Percentiles rank a stretch among this genome's conserved stretches.
These are phyloP conservation scores for Trididemnum clinides DNA, from an alignment of 23 tunicate genomes.

Conservation along the genomic window DNA sequence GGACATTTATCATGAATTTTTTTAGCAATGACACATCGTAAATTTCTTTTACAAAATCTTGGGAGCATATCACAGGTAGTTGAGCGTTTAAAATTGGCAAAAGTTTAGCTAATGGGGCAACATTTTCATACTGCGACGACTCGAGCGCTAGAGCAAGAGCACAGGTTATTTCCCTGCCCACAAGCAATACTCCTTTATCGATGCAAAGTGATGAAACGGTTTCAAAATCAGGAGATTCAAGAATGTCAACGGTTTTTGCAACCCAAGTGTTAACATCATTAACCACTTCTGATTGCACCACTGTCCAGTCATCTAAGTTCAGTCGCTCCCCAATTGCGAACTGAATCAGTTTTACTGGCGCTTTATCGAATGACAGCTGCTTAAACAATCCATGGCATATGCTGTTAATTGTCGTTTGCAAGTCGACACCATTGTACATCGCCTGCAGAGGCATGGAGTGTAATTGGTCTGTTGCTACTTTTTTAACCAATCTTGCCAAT, in stretches of 20 bases:
- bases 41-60: slow-evolving; percentile 21
- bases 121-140: background rate
- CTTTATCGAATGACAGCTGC: background rate
- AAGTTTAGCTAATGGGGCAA: slow-evolving; percentile 68
- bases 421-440: slow-evolving; percentile 5
- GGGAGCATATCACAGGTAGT: slow-evolving; percentile 30
- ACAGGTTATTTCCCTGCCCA: slow-evolving; percentile 25
- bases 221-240: slow-evolving; percentile 60
- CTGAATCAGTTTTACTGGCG: slow-evolving; percentile 2
- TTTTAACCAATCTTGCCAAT: slow-evolving; percentile 4
- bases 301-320: background rate
- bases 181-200: background rate
- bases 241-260: slow-evolving; percentile 50
- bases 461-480: slow-evolving; percentile 1
- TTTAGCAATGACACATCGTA: slow-evolving; percentile 17
- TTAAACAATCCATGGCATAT: slow-evolving; percentile 1
- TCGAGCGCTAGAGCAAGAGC: background rate
- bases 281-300: background rate
- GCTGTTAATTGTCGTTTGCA: slow-evolving; percentile 36
- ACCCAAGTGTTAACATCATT: slow-evolving; percentile 1
- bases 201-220: slow-evolving; percentile 47
- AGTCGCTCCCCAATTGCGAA: slow-evolving; percentile 13
- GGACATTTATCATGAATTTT: slow-evolving; percentile 44
- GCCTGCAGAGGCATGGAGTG: slow-evolving; percentile 76
- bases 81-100: slow-evolving; percentile 67